A percentile compares a stretch with the other conserved stretches of the same genome.
Conservation (phyloP, 2,113 vertebrate species). For the Larimichthys polyactis region DNA sequence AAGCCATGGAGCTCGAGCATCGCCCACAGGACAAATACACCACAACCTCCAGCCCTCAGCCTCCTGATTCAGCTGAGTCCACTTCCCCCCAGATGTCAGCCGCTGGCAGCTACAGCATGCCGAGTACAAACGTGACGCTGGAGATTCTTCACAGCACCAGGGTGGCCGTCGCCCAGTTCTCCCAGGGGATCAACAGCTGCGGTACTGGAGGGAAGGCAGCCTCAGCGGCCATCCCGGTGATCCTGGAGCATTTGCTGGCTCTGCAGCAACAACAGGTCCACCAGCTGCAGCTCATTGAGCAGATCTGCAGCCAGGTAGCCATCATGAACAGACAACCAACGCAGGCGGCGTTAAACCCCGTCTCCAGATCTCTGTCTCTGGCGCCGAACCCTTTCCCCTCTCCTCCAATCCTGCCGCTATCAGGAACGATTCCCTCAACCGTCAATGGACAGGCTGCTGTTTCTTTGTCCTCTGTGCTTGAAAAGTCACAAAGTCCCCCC, state of each 20-base stretch:
- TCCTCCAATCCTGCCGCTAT: conserved; percentile 86
- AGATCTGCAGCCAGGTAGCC: conserved; percentile 97
- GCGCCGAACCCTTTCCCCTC: conserved; percentile 84
- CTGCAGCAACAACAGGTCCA: conserved; percentile 97
- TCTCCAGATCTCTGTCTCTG: conserved; percentile 77
- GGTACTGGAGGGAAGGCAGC: conserved; percentile 79
- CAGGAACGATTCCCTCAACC: conserved; percentile 82
- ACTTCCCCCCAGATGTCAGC: conserved; percentile 81
- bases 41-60: conserved; percentile 71
- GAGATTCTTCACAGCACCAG: conserved; percentile 97
- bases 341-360: conserved; percentile 83
- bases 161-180: conserved; percentile 97
- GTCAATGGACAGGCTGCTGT: conserved; percentile 81
- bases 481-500: conserved; percentile 82
- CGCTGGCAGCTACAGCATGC: conserved; percentile 86
- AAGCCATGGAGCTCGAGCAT: conserved; percentile 91
- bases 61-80: conserved; percentile 75
- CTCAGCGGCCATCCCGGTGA: conserved; percentile 91
- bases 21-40: conserved; percentile 76
- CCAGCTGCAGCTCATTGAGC: conserved; percentile 97
- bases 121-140: conserved; percentile 95
- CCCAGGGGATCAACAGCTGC: conserved; percentile 84
- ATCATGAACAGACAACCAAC: conserved; percentile 91
- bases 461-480: conserved; percentile 78
- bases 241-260: conserved; percentile 94